Base-by-base conservation (phyloP, 2,888 invertebrate species). In the Charanyca ferruginea region DNA sequence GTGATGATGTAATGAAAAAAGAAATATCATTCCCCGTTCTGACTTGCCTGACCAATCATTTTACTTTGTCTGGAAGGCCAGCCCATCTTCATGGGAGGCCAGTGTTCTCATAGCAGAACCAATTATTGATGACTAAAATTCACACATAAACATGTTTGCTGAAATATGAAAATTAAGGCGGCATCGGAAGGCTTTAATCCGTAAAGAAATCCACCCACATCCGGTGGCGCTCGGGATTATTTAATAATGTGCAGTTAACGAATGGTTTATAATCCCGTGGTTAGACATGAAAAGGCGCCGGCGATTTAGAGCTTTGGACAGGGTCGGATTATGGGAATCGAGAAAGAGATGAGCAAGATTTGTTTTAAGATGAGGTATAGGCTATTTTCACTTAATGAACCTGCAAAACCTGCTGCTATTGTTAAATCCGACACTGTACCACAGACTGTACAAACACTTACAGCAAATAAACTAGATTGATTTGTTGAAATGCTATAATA, bases 181-280 rank as follows among this genome's bases (percentile, higher is more conserved):
- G 83, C 83, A 52, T 77, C 65, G 52, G 54, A 53, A 71, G 70
- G 74, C 77, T 77, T 73, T 77, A 80, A 79, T 82, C 77, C 77
- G 62, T 67, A 60, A 65, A 80, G 69, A 87, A 85, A 87, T 85
- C 87, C 87, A 79, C 88, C 89, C 84, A 88, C 88, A 89, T 93
- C 93, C 93, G 92, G 92, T 91, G 93, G 92, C 92, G 93, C 90
- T 89, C 83, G 68, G 66, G 74, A 68, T 75, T 75, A 67, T 81
- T 81, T 80, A 80, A 82, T 80, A 80, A 79, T 74, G 62, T 54
- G 53, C 54, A 73, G 79, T 84, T 90, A 90, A 91, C 89, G 89
- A 90, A 87, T 84, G 84, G 85, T 85, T 88, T 89, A 88, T 87
- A 88, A 90, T 87, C 83, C 85, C 68, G 76, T 73, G 80, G 85